Conservation (phyloP, 2,888 invertebrate species). For the Drosophila meridiana region DNA sequence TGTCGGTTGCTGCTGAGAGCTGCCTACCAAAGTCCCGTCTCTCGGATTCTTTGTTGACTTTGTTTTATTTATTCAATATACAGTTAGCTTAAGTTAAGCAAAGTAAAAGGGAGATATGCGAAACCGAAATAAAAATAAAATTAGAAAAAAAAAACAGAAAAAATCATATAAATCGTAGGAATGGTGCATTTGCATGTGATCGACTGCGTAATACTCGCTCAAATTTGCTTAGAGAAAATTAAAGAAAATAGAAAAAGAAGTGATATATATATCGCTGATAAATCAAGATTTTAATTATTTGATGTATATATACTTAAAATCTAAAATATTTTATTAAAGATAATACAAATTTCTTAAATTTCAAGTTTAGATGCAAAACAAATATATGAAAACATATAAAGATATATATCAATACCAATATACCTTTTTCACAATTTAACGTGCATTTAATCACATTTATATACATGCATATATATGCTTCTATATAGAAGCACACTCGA, state of each 20-base stretch:
- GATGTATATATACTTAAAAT: too few species aligned
- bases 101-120: slow-evolving; percentile 46
- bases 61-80: slow-evolving; percentile 79
- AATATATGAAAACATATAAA: background rate
- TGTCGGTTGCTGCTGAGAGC: slow-evolving; percentile 44
- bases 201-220: background rate
- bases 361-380: background rate
- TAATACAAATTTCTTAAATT: too few species aligned
- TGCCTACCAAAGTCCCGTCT: slow-evolving; percentile 35
- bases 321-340: too few species aligned
- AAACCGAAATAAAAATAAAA: slow-evolving; percentile 25
- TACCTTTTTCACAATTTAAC: background rate
- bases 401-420: background rate
- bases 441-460: background rate
- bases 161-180: slow-evolving; percentile 1
- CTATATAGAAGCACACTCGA: slow-evolving; percentile 1
- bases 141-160: slow-evolving; percentile 7
- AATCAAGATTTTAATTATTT: background rate
- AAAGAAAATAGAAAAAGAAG: background rate
- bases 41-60: slow-evolving; percentile 49
- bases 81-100: slow-evolving; percentile 63
- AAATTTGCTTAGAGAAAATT: too few species aligned
- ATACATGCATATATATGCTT: slow-evolving; percentile 6
- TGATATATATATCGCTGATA: too few species aligned
- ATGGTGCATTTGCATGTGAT: background rate